A percentile compares a stretch with the other conserved stretches of the same genome.
phyloP scores from a whole-genome alignment of 2,888 invertebrate species.

The Drosophila mimetica region DNA sequence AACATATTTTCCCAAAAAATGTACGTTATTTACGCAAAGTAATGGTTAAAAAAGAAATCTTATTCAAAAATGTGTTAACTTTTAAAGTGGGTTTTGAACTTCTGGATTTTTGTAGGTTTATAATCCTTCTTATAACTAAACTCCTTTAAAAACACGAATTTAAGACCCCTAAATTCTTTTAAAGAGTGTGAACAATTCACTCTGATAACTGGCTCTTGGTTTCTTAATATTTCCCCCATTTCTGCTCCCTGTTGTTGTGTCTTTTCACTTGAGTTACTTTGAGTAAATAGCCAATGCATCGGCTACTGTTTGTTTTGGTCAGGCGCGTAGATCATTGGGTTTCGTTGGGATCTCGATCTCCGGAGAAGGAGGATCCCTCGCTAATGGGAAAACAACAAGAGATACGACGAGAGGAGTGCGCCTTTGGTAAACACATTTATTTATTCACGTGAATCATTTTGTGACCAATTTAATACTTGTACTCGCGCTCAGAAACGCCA shows the following conservation, averaged over 20 bases:
- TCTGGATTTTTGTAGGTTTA: not conserved
- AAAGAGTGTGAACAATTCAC: constrained; percentile 3
- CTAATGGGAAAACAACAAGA: constrained; percentile 16
- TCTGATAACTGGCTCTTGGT: too few species aligned
- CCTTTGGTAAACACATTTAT: constrained; percentile 5
- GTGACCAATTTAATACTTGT: constrained; percentile 8
- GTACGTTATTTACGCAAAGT: too few species aligned
- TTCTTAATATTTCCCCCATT: constrained; percentile 9
- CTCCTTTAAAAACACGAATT: too few species aligned
- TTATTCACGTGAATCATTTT: constrained; percentile 19
- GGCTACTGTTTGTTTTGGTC: constrained; percentile 31
- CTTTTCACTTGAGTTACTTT: constrained; percentile 34
- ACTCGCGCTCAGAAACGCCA: constrained; percentile 51
- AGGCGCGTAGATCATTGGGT: constrained; percentile 10
- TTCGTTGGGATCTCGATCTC: constrained; percentile 3
- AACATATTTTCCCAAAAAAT: too few species aligned
- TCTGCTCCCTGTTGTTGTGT: constrained; percentile 14
- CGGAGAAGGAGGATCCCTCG: constrained; percentile 5
- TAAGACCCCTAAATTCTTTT: not conserved
- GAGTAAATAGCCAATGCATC: constrained; percentile 23
- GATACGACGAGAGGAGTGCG: not conserved
- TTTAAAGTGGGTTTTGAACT: too few species aligned
- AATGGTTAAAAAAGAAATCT: too few species aligned
- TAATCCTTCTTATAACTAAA: too few species aligned
- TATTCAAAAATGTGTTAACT: too few species aligned